Evolutionary conservation across 1,140 invertebrate species (phyloP), one percentile per base, ranked within the genome.

Genomic region (Microplitis mediator): DNA sequence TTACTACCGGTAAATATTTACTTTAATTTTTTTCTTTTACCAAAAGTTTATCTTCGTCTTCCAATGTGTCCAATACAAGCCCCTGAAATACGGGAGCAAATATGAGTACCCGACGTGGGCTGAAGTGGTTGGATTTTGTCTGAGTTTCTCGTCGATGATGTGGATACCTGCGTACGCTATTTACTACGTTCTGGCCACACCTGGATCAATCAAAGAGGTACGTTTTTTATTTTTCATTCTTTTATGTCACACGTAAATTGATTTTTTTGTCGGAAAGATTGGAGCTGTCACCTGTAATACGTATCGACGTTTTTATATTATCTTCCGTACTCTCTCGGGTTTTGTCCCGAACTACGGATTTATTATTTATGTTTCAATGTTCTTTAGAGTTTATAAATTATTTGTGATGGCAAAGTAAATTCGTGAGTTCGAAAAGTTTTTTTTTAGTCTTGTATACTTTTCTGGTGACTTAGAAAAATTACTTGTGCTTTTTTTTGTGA

Each of bases 71-170:
- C 88, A 91, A 73, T 93, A 93, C 71, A 81, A 89, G 73, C 91
- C 91, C 8, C 80, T 94, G 13, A 90, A 88, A 31, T 92, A 93
- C 75, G 91, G 90, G 31, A 86, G 87, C 34, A 86, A 85, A 16
- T 94, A 94, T 79, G 85, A 89, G 35, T 95, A 93, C 83, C 94
- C 94, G 2, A 78, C 83, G n/a, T 94, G 93, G 92, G 93, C 92
- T 2, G 89, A 94, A 75, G 82, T 89, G n/a, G 85, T 95, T 70
- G 94, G 94, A 0, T 91, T 91, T 78, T 82, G 88, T 50, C 88
- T 95, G 76, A 93, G 92, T 60, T 82, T 94, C n/a, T 90, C 92
- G 0, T 95, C 94, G 0, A 93, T 95, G 88, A 83, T 92, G 4
- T 90, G 91, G 85, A 91, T 95, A 77, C 94, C 93, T 4, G 81